These are phyloP conservation scores for Agapornis canus DNA, from an alignment of 2,797 vertebrate genomes.

Conservation along the genomic window DNA sequence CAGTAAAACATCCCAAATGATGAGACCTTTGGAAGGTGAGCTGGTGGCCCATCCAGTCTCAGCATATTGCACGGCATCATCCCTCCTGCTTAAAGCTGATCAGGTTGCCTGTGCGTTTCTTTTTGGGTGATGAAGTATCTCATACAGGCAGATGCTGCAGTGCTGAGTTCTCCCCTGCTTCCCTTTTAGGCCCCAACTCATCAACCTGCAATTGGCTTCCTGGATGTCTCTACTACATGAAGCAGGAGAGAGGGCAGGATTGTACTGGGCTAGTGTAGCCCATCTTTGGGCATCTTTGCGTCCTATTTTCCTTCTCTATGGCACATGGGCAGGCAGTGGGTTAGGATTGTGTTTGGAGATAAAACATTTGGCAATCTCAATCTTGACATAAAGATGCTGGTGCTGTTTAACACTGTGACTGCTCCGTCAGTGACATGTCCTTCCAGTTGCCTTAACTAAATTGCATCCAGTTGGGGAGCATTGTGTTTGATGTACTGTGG, in stretches of 20 bases:
- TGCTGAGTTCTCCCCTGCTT: not conserved
- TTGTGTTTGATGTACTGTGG: fast-evolving
- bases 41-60: not conserved
- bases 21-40: not conserved
- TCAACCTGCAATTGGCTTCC: not conserved
- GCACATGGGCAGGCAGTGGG: not conserved
- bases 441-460: not conserved
- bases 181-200: not conserved
- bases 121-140: not conserved
- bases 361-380: fast-evolving
- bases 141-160: not conserved
- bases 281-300: not conserved
- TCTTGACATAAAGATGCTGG: not conserved
- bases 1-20: not conserved
- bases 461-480: not conserved
- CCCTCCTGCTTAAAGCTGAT: not conserved
- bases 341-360: not conserved
- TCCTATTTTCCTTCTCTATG: not conserved
- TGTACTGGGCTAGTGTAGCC: not conserved
- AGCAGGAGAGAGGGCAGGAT: not conserved
- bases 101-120: not conserved
- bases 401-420: not conserved
- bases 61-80: fast-evolving
- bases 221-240: not conserved
- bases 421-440: too few relatives aligned